Evolutionary conservation across 2,888 invertebrate genomes (phyloP).

Genomic region (Torymus aiolomorphi): DNA sequence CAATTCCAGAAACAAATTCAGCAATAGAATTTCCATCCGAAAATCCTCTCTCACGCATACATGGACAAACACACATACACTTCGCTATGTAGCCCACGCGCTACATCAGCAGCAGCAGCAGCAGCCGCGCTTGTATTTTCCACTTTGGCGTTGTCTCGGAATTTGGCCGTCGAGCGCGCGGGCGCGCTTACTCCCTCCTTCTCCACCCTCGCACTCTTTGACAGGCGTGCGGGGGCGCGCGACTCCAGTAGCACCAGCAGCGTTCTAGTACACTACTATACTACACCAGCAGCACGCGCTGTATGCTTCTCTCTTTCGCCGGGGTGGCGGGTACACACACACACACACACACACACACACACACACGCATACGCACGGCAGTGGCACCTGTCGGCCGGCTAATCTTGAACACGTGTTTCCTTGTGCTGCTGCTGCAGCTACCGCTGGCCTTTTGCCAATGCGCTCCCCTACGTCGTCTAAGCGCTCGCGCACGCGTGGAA

Average conservation of each 20-base stretch:
- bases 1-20: constrained; percentile 1
- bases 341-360: too few species aligned
- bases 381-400: constrained; percentile 73
- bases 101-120: too few species aligned
- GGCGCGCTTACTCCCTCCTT: not conserved
- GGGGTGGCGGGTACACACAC: too few species aligned
- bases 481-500: constrained; percentile 6
- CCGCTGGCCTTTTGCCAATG: constrained; percentile 68
- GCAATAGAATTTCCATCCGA: constrained; percentile 28
- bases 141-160: constrained; percentile 46
- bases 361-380: not conserved
- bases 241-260: too few species aligned
- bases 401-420: constrained; percentile 74
- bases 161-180: constrained; percentile 29
- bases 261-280: not conserved
- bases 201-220: not conserved
- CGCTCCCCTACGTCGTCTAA: not conserved
- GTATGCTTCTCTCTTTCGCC: constrained; percentile 1
- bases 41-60: constrained; percentile 2
- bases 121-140: constrained; percentile 10
- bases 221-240: not conserved
- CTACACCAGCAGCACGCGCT: not conserved
- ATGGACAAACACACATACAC: too few species aligned
- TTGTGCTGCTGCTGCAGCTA: constrained; percentile 63
- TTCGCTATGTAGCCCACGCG: too few species aligned